phyloP scores from a whole-genome alignment of 2,888 invertebrate genomes.

The Calameuta filiformis region DNA sequence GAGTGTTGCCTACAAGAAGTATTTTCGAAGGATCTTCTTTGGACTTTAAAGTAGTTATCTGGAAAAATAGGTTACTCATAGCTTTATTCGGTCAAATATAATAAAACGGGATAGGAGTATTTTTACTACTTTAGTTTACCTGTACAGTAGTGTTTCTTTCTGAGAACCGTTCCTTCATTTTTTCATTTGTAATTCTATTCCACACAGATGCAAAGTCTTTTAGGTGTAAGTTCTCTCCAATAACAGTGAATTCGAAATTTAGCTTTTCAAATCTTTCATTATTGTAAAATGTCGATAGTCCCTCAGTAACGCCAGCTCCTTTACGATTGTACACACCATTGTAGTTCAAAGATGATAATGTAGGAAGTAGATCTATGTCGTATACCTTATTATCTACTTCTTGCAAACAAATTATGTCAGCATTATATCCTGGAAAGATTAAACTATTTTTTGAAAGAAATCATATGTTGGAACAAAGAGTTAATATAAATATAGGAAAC shows the following conservation, averaged over 20 bases:
- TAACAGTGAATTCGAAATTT: conserved; percentile 69
- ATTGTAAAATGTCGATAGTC: conserved; percentile 83
- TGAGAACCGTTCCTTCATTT: conserved; percentile 71
- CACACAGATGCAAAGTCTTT: conserved; percentile 72
- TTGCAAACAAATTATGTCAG: conserved; percentile 91
- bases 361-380: conserved; percentile 73
- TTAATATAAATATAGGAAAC: too few species aligned
- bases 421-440: conserved; percentile 79
- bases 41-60: conserved; percentile 71
- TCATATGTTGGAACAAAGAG: not conserved
- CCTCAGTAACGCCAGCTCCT: conserved; percentile 81
- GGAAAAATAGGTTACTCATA: conserved; percentile 21
- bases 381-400: conserved; percentile 90
- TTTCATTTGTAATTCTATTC: conserved; percentile 72
- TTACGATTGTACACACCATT: conserved; percentile 77
- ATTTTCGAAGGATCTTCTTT: conserved; percentile 70
- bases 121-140: conserved; percentile 53
- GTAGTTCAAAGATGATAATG: conserved; percentile 70
- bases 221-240: conserved; percentile 72
- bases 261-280: conserved; percentile 76
- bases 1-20: conserved; percentile 85
- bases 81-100: not conserved
- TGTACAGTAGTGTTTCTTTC: conserved; percentile 77
- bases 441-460: not conserved
- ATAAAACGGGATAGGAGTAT: not conserved